phyloP scores from a whole-genome alignment of 2,888 invertebrate genomes.

The Drosophila picticornis region DNA sequence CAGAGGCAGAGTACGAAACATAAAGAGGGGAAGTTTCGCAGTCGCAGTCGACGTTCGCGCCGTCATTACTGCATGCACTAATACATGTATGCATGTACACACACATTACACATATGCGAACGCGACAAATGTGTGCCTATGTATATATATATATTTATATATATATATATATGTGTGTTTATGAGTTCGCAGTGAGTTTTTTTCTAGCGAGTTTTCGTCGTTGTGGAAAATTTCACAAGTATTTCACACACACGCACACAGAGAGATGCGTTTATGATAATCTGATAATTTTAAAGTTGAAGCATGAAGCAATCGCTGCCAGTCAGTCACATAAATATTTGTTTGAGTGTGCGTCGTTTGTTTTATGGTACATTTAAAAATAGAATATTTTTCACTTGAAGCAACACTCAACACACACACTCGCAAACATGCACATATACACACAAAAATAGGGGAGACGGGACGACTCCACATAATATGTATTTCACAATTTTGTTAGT shows the following conservation, averaged over 20 bases:
- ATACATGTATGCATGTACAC: conserved; percentile 13
- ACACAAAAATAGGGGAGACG: conserved; percentile 32
- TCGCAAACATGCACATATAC: conserved; percentile 6
- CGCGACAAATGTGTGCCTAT: conserved; percentile 13
- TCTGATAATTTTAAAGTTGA: conserved; percentile 75
- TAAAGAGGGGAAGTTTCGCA: conserved; percentile 78
- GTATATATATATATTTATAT: not conserved
- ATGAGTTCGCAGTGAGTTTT: conserved; percentile 49
- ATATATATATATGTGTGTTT: conserved; percentile 1
- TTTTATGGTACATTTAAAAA: conserved; percentile 70
- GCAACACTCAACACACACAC: conserved; percentile 36
- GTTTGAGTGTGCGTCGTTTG: conserved; percentile 35
- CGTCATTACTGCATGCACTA: conserved; percentile 50
- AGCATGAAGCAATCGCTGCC: conserved; percentile 67
- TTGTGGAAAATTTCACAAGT: conserved; percentile 77
- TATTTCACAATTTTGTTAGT: conserved; percentile 62
- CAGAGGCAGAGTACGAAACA: conserved; percentile 60
- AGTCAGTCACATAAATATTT: conserved; percentile 45
- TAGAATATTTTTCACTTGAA: conserved; percentile 72
- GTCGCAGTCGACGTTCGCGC: conserved; percentile 40
- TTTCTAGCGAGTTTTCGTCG: conserved; percentile 63
- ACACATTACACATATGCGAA: conserved; percentile 15
- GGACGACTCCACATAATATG: conserved; percentile 60
- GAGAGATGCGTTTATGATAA: conserved; percentile 47
- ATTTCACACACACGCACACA: conserved; percentile 66